phyloP scores from a whole-genome alignment of 2,888 invertebrate genomes.

The Cryptus armator region DNA sequence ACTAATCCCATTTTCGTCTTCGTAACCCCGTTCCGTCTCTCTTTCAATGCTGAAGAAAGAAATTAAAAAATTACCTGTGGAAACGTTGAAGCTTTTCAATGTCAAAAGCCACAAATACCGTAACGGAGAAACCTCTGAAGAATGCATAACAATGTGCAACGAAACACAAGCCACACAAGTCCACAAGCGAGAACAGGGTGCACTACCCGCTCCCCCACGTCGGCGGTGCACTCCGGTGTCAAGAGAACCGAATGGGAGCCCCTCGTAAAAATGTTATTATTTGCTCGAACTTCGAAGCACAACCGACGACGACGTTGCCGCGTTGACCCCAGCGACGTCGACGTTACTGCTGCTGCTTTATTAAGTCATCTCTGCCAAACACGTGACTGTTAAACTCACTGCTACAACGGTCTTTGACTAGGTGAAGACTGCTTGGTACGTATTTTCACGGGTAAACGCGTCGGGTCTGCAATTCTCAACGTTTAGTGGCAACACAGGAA shows the following conservation, averaged over 20 bases:
- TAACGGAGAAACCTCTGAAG: constrained; percentile 32
- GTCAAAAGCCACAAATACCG: background rate
- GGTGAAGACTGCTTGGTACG: constrained; percentile 1
- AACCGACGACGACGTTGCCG: constrained; percentile 12
- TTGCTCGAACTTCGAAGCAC: constrained; percentile 42
- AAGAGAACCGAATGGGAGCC: constrained; percentile 62
- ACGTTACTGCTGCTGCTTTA: constrained; percentile 10
- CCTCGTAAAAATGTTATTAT: constrained; percentile 69
- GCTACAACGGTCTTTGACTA: constrained; percentile 11
- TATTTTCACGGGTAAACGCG: constrained; percentile 1
- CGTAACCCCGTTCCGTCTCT: too few species aligned
- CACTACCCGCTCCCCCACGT: constrained; percentile 48
- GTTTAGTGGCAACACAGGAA: too few species aligned
- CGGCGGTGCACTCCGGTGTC: constrained; percentile 67
- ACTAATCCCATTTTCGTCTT: too few species aligned
- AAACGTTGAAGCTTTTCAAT: background rate
- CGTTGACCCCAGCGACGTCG: constrained; percentile 23
- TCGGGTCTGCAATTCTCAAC: too few species aligned
- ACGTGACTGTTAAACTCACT: constrained; percentile 29
- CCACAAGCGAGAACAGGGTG: constrained; percentile 39
- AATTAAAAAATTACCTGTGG: constrained; percentile 14
- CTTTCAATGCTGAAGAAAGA: background rate
- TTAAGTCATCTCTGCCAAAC: constrained; percentile 20
- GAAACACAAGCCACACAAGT: constrained; percentile 53
- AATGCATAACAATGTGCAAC: constrained; percentile 56